A percentile compares a stretch with the other conserved stretches of the same genome.
These are phyloP conservation scores for Vesta saturnalis DNA, from an alignment of 2,888 invertebrate genomes.

Conservation along the genomic window DNA sequence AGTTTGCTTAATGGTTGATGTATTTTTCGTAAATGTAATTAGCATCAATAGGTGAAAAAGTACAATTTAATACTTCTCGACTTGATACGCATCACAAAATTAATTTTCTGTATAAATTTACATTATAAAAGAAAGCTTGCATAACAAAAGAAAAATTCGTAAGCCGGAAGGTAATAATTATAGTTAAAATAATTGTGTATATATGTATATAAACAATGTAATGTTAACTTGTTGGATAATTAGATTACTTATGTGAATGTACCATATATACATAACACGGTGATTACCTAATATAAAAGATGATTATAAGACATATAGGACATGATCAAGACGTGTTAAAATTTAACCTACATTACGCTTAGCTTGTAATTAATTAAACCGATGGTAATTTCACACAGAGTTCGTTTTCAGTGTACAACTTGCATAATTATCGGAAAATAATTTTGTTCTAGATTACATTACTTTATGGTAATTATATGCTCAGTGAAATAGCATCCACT, in stretches of 20 bases:
- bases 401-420: background rate
- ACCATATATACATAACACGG: background rate
- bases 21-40: slow-evolving; percentile 7
- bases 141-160: background rate
- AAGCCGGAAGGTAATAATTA: background rate
- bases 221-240: background rate
- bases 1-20: slow-evolving; percentile 1
- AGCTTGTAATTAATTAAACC: slow-evolving; percentile 9
- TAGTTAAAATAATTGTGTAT: background rate
- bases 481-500: background rate
- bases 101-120: background rate
- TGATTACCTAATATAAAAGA: background rate
- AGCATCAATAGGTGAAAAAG: background rate
- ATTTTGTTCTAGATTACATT: slow-evolving; percentile 15
- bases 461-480: slow-evolving; percentile 6
- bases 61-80: background rate
- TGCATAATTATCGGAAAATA: slow-evolving; percentile 6
- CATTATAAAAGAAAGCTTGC: background rate
- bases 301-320: slow-evolving; percentile 10
- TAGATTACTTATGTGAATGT: background rate
- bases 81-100: background rate
- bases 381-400: slow-evolving; percentile 10
- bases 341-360: slow-evolving; percentile 11
- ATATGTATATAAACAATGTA: background rate
- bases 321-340: slow-evolving; percentile 13